Evolutionary conservation across 92 coral and sea anemone species (phyloP).

Genomic region (Hydrozoanthus gracilis): DNA sequence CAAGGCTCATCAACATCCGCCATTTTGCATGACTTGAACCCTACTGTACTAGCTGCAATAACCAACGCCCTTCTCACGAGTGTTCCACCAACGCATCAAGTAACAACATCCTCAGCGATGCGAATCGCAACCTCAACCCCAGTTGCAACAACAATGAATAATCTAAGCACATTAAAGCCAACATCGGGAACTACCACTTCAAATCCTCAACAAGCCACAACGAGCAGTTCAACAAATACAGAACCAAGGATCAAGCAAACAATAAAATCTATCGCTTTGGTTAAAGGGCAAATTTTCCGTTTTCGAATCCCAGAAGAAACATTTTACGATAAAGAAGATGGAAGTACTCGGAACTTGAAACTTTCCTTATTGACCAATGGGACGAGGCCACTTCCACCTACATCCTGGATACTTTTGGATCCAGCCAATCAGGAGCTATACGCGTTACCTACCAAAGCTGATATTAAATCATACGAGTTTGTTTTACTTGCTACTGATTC

Average conservation of each 20-base stretch:
- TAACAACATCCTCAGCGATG: background rate
- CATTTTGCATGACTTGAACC: background rate
- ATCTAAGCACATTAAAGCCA: background rate
- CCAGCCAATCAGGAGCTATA: constrained; percentile 59
- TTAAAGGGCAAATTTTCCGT: background rate
- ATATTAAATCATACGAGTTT: constrained; percentile 38
- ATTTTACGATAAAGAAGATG: constrained; percentile 81
- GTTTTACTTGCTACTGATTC: constrained; percentile 70
- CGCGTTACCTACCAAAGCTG: constrained; percentile 62
- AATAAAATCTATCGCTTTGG: background rate
- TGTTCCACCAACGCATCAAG: background rate
- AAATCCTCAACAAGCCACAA: background rate
- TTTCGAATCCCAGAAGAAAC: constrained; percentile 64
- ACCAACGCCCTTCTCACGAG: background rate
- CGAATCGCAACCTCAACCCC: background rate
- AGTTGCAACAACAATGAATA: background rate
- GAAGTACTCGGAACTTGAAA: constrained; percentile 58
- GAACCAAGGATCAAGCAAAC: background rate
- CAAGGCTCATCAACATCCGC: no score
- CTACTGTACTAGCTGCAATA: background rate
- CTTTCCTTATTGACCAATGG: constrained; percentile 60
- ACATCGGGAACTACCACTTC: background rate
- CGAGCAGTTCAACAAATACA: background rate
- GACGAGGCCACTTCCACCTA: constrained; percentile 46
- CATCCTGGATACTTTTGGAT: constrained; percentile 78